Base-by-base conservation (phyloP, 2,113 vertebrate genomes). In the Cariama cristata region DNA sequence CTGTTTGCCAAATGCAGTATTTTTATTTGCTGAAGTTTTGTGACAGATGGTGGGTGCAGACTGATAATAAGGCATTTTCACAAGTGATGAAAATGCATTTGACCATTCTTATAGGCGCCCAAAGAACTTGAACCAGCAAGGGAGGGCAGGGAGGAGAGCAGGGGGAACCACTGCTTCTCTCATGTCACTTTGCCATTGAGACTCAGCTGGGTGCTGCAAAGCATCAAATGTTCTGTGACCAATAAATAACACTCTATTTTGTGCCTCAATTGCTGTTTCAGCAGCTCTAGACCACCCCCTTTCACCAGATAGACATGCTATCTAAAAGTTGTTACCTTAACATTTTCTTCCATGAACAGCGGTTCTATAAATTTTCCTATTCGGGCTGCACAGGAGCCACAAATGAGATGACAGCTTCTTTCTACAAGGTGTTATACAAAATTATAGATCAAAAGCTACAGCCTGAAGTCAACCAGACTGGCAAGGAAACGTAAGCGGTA, bases 151-250 rank as follows among this genome's bases (percentile, higher is more conserved):
- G 45, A 58, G 47, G 38, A 76, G 33, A 76, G 40, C 20, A 22
- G 11, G 45, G 38, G 58, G 15, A 88, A 27, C 7, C 5, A 14
- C 32, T 10, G 18, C 12, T 84, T 66, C 67, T 49, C 58, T 69
- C 32, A 5, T 3, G 6, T 27, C n/a, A 18, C 35, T 68, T 64
- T 2, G 2, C 14, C 4, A 0, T 5, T 27, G 24, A 67, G 52
- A 53, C 53, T 62, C 68, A 77, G 20, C n/a, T 91, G 45, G n/a
- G 11, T 58, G 59, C 62, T 49, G 35, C 19, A 32, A 74, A 75
- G 47, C 62, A 55, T 23, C 0, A 0, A 91, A 86, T 2, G 5
- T 60, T 49, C 45, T 42, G 45, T 42, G 24, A 90, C 33, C 45
- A 59, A 8, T 21, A 90, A 85, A 16, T 13, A 85, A 27, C 52